Conservation (phyloP, 2,113 vertebrate species). For the Spheniscus mendiculus region DNA sequence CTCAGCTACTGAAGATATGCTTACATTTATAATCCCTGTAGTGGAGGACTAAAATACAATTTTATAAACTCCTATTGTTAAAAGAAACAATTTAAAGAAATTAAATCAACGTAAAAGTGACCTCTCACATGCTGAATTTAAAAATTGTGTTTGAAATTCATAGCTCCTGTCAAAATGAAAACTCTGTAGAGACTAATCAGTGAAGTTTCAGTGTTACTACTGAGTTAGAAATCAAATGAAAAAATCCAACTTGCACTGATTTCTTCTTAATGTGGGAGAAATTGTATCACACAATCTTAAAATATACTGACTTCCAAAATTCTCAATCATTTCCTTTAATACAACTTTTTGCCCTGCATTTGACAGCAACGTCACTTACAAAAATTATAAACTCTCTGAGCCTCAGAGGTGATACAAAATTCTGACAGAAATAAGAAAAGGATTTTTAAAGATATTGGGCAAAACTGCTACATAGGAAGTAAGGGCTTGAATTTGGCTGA, state of each 20-base stretch:
- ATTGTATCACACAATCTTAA: background rate
- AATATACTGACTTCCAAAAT: background rate
- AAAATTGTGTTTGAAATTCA: background rate
- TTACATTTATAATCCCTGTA: slow-evolving; percentile 39
- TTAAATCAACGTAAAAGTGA: background rate
- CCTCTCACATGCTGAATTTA: background rate
- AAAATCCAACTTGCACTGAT: background rate
- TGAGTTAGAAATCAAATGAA: background rate
- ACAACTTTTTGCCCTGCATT: background rate
- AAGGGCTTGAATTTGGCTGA: background rate
- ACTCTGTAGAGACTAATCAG: background rate
- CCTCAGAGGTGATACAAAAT: background rate
- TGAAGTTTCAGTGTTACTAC: background rate
- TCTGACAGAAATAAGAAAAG: background rate
- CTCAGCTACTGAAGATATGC: background rate
- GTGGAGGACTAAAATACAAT: background rate
- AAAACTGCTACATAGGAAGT: background rate
- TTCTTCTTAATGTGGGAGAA: background rate
- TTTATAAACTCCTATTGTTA: background rate
- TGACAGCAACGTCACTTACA: background rate
- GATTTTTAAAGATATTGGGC: background rate
- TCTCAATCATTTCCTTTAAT: background rate
- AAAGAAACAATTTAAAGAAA: slow-evolving; percentile 10
- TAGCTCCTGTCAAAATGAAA: background rate
- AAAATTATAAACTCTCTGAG: background rate